Base-by-base conservation (phyloP, 2,888 invertebrate genomes). In the Hypercompe scribonia region DNA sequence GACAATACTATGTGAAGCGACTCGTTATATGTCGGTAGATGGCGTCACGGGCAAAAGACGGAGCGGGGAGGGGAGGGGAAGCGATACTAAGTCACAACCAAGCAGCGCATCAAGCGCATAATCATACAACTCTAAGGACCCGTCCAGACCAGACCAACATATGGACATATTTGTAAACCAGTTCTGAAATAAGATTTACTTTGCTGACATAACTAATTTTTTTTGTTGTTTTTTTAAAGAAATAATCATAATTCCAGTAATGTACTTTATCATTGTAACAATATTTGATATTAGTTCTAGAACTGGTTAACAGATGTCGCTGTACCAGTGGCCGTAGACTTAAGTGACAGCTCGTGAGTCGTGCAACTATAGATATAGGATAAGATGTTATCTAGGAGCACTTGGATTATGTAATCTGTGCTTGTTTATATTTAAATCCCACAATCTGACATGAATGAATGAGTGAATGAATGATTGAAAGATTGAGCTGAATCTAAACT, bases 41-140 rank as follows among this genome's bases (percentile, higher is more conserved):
- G 74, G 72, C 79, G 46, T 46, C 46, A 77, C 36, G 69, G 73
- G 72, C 76, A 75, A 68, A 78, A 77, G 75, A 75, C 76, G 79
- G 80, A 65, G 80, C 36, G 76, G 72, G 83, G 76, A 73, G 77
- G 80, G 71, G 79, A 86, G 82, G 82, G 79, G 81, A 88, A 88
- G 91, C 92, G 90, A 89, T 88, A 87, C 88, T 90, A 92, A 90
- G 90, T 94, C 94, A 94, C 94, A 94, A 94, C 94, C 94, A 90
- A 90, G 90, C 91, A 87, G 87, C 89, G 90, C 89, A 28, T 86
- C 83, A 80, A 81, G 79, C 76, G 85, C 90, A 13, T 65, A 75
- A 74, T 76, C 80, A 76, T 78, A 84, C 83, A 76, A 80, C 80
- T 76, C 78, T 80, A 83, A 76, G 66, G 74, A 72, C 71, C 75